Evolutionary conservation across 2,888 invertebrate genomes (phyloP).

Genomic region (Phanerotoma sp.): DNA sequence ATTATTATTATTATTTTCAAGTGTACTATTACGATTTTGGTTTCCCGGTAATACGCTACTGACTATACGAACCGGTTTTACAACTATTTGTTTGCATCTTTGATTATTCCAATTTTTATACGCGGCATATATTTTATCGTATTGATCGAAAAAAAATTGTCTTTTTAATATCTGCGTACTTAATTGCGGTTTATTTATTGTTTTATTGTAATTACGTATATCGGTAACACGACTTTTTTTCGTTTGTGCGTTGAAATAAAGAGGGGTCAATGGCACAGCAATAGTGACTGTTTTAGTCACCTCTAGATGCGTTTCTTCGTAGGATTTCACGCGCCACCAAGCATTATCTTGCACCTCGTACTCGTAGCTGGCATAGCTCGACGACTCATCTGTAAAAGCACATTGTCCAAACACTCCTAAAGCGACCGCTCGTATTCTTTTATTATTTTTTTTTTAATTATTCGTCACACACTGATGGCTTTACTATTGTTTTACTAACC

Average conservation of each 20-base stretch:
- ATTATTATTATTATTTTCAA: neutral
- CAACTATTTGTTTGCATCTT: too few relatives aligned
- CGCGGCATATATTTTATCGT: conserved; percentile 11
- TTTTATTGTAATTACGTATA: conserved; percentile 24
- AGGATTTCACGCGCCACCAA: conserved; percentile 22
- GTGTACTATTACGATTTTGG: too few relatives aligned
- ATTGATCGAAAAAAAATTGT: conserved; percentile 31
- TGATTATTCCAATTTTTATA: conserved; percentile 9
- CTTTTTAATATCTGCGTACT: too few relatives aligned
- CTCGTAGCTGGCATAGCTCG: conserved; percentile 36
- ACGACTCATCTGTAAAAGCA: conserved; percentile 46
- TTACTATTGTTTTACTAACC: conserved; percentile 13
- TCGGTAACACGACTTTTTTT: conserved; percentile 29
- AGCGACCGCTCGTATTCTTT: conserved; percentile 18
- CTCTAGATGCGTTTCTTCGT: conserved; percentile 38
- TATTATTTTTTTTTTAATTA: too few relatives aligned
- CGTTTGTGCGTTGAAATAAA: too few relatives aligned
- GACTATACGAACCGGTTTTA: too few relatives aligned
- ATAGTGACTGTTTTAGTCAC: conserved; percentile 37
- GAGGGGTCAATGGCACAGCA: conserved; percentile 38
- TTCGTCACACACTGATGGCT: neutral
- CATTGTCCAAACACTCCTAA: conserved; percentile 45
- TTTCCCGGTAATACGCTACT: too few relatives aligned
- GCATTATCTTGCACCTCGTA: conserved; percentile 26
- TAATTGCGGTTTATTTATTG: too few relatives aligned